Evolutionary conservation across 2,113 vertebrate species (phyloP), one percentile per base, ranked within the genome.

Genomic region (Salminus brasiliensis): DNA sequence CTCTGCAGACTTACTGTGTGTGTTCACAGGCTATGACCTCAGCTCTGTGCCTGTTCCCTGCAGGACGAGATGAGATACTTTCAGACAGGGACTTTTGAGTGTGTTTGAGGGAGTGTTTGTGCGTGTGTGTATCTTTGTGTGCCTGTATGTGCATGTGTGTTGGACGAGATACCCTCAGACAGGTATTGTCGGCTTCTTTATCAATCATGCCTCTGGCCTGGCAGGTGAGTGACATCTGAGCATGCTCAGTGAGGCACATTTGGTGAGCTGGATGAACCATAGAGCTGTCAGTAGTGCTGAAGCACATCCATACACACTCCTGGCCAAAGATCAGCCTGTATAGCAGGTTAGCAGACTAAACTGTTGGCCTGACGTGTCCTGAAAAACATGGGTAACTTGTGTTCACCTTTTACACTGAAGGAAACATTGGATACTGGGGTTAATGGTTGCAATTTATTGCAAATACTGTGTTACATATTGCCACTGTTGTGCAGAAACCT

Each of bases 151-250:
- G 45, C 21, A 32, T 59, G 49, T 32, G 30, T 57, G 52, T 32
- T 53, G 68, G 52, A 78, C 45, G 55, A 78, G 65, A 78, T 78
- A n/a, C 65, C 55, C 27, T 67, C 36, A 78, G 65, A 70, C 65
- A 78, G 49, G 47, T 59, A 78, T 69, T 78, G 65, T 78, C 74
- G 65, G 60, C 74, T 76, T 78, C 65, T 78, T 78, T 78, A 69
- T 78, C 75, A 69, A 29, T 69, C 75, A 45, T 41, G 27, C 30
- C 52, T 32, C 74, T 66, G 49, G 57, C 45, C 30, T 52, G 43
- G 74, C 32, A 65, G 59, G 59, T 68, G 63, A 77, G 32, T 69
- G 75, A 78, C 65, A 78, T 78, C 36, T 78, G 52, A 78, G 65
- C 32, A 16, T 36, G 43, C 65, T 78, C 39, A 47, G 49, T 70